Percentiles rank a stretch among this genome's conserved stretches.
Conservation (phyloP, 1,140 invertebrate species). For the Monomorium pharaonis region DNA sequence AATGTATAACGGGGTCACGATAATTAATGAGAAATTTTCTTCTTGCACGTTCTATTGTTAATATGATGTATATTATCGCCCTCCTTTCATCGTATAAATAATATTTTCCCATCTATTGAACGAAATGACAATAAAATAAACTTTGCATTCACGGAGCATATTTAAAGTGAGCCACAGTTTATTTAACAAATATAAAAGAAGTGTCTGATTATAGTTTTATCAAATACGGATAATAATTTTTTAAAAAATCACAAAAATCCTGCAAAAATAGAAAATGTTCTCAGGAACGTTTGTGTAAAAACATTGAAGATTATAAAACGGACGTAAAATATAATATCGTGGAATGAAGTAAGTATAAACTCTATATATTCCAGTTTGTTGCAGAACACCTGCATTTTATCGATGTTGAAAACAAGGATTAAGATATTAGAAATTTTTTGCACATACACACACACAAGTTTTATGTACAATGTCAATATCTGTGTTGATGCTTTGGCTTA, state of each 20-base stretch:
- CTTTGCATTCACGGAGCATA: background rate
- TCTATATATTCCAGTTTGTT: background rate
- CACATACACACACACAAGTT: background rate
- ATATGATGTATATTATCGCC: background rate
- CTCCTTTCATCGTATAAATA: slow-evolving; percentile 5
- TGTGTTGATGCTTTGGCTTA: background rate
- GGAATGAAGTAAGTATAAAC: slow-evolving; percentile 13
- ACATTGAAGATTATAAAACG: slow-evolving; percentile 38
- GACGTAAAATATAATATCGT: slow-evolving; percentile 39
- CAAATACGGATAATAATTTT: background rate
- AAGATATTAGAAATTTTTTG: background rate
- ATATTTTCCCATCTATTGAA: background rate
- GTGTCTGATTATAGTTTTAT: background rate
- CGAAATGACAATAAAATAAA: background rate
- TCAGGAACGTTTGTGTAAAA: slow-evolving; percentile 40
- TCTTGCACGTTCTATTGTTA: background rate
- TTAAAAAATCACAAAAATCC: slow-evolving; percentile 54
- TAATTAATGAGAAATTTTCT: slow-evolving; percentile 40
- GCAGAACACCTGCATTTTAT: background rate
- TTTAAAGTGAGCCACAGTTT: background rate
- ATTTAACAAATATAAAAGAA: background rate
- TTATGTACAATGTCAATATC: background rate
- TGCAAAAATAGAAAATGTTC: slow-evolving; percentile 43
- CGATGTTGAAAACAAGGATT: background rate
- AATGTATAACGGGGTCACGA: slow-evolving; percentile 17